A percentile compares a stretch with the other conserved stretches of the same genome.
Conservation (phyloP, 2,113 vertebrate genomes). For the Peromyscus californicus region DNA sequence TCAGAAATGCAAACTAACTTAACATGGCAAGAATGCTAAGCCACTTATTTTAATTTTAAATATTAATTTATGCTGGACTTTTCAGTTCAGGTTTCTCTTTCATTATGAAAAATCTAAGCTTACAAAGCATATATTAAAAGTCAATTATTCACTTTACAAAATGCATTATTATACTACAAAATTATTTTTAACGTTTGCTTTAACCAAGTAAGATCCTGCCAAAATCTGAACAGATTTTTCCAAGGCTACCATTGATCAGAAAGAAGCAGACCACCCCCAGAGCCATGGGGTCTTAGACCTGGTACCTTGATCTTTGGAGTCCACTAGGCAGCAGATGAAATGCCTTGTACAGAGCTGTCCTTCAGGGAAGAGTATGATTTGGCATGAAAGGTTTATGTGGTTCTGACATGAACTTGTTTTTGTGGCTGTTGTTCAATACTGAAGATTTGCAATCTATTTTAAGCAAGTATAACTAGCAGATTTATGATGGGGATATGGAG, state of each 20-base stretch:
- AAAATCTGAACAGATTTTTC: background rate
- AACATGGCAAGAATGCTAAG: background rate
- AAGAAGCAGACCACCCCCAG: background rate
- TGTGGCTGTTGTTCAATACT: background rate
- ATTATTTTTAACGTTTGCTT: slow-evolving; percentile 37
- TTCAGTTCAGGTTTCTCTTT: slow-evolving; percentile 17
- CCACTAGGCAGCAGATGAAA: background rate
- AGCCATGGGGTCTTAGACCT: background rate
- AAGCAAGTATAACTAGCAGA: background rate
- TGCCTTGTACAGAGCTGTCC: background rate
- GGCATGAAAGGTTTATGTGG: background rate
- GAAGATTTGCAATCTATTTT: background rate
- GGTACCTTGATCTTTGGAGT: background rate
- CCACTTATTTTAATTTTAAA: slow-evolving; percentile 34
- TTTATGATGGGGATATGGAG: background rate
- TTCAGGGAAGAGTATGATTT: background rate
- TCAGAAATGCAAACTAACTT: slow-evolving; percentile 27
- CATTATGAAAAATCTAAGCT: slow-evolving; percentile 24
- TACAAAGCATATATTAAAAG: background rate
- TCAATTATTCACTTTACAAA: slow-evolving; percentile 39
- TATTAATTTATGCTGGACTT: slow-evolving; percentile 48
- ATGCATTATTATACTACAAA: background rate
- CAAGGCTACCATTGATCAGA: background rate
- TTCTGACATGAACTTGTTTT: background rate
- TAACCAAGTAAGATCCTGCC: background rate